Conservation (phyloP, 2,113 vertebrate species). For the Heterochromis multidens region DNA sequence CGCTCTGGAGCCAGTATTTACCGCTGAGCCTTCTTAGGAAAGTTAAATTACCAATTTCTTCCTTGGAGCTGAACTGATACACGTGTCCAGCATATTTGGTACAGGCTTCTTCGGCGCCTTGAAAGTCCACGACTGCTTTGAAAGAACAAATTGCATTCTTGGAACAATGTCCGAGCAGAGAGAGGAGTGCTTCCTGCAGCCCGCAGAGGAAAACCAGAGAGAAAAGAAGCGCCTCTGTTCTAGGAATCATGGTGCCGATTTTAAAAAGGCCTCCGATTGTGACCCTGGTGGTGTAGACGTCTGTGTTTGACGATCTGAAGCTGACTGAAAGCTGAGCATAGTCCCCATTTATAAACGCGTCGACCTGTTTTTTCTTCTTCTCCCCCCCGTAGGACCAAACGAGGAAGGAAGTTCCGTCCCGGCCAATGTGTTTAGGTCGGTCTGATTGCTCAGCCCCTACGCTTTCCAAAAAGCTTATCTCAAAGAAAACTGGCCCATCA, state of each 20-base stretch:
- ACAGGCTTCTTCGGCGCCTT: not conserved
- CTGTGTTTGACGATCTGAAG: not conserved
- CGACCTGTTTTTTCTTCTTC: not conserved
- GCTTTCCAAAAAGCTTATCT: slow-evolving; percentile 8
- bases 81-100: rapidly evolving
- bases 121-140: not conserved
- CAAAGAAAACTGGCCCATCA: not conserved
- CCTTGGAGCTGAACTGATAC: rapidly evolving
- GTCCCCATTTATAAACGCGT: slow-evolving; percentile 48
- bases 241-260: not conserved
- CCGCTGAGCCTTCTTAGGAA: not conserved
- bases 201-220: slow-evolving; percentile 1
- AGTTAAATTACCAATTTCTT: rapidly evolving
- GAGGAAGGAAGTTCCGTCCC: slow-evolving; percentile 61
- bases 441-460: slow-evolving; percentile 46
- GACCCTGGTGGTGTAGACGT: not conserved
- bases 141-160: not conserved
- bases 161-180: not conserved
- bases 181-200: not conserved
- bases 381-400: not conserved
- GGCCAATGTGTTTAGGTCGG: not conserved
- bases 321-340: not conserved
- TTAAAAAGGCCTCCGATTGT: not conserved
- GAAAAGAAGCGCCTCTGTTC: not conserved
- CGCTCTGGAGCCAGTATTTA: slow-evolving; percentile 7